Conservation (phyloP, 2,888 invertebrate species). For the Pseudanteris insignis region DNA sequence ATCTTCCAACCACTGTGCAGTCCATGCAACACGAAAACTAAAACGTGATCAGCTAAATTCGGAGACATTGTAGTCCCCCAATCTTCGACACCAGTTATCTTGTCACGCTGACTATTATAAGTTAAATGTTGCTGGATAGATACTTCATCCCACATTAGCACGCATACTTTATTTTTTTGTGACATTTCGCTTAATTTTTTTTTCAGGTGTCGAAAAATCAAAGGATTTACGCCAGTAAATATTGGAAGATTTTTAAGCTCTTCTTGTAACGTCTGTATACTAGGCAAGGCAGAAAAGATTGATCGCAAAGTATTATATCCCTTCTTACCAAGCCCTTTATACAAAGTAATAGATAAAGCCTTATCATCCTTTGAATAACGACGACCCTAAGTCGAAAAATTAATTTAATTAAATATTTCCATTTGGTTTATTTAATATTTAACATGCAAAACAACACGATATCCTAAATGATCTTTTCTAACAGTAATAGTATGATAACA, state of each 20-base stretch:
- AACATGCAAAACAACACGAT: too few species aligned
- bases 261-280: background rate
- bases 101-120: slow-evolving; percentile 1
- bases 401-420: too few species aligned
- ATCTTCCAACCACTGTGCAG: slow-evolving; percentile 23
- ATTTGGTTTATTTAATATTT: too few species aligned
- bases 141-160: slow-evolving; percentile 8
- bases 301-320: slow-evolving; percentile 1
- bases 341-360: slow-evolving; percentile 1
- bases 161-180: slow-evolving; percentile 4
- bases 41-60: slow-evolving; percentile 23
- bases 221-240: too few species aligned
- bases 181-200: too few species aligned
- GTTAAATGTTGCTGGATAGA: slow-evolving; percentile 5
- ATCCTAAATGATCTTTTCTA: too few species aligned
- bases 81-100: slow-evolving; percentile 10
- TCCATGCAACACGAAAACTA: slow-evolving; percentile 13
- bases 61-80: slow-evolving; percentile 1
- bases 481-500: too few species aligned
- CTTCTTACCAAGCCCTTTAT: slow-evolving; percentile 1
- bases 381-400: too few species aligned
- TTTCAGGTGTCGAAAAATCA: too few species aligned
- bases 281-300: background rate
- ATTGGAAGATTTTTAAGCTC: slow-evolving; percentile 1
- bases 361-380: slow-evolving; percentile 1